A percentile compares a stretch with the other conserved stretches of the same genome.
Conservation (phyloP, 2,888 invertebrate species). For the Lasioglossum villosulum region DNA sequence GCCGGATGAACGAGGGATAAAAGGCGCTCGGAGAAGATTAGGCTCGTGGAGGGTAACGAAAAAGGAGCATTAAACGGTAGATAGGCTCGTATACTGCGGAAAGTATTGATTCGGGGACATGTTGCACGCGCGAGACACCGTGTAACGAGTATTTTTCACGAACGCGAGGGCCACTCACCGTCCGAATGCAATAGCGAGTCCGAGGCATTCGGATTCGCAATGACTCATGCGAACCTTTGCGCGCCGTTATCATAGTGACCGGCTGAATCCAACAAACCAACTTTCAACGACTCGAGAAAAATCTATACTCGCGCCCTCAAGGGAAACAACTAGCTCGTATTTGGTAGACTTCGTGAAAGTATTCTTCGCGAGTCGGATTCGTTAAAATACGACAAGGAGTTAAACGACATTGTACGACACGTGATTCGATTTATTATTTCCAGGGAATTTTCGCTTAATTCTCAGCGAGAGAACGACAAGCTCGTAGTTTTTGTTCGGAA, state of each 20-base stretch:
- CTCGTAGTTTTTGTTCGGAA: background rate
- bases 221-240: slow-evolving; percentile 1
- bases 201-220: background rate
- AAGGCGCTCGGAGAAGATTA: slow-evolving; percentile 32
- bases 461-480: background rate
- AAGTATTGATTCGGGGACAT: slow-evolving; percentile 74
- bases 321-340: background rate
- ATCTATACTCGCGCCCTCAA: background rate
- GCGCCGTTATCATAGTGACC: background rate
- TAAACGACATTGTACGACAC: too few species aligned
- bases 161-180: slow-evolving; percentile 5
- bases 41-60: slow-evolving; percentile 44
- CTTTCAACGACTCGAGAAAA: background rate
- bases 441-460: background rate
- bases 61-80: slow-evolving; percentile 67
- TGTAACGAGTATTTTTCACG: slow-evolving; percentile 67
- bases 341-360: too few species aligned
- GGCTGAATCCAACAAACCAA: background rate
- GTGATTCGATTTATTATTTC: background rate
- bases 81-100: slow-evolving; percentile 57
- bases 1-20: slow-evolving; percentile 28
- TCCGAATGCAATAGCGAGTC: background rate
- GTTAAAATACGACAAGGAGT: too few species aligned
- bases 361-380: too few species aligned
- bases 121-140: slow-evolving; percentile 70